phyloP scores from a whole-genome alignment of 2,797 vertebrate genomes.

The Tauraco hartlaubi region DNA sequence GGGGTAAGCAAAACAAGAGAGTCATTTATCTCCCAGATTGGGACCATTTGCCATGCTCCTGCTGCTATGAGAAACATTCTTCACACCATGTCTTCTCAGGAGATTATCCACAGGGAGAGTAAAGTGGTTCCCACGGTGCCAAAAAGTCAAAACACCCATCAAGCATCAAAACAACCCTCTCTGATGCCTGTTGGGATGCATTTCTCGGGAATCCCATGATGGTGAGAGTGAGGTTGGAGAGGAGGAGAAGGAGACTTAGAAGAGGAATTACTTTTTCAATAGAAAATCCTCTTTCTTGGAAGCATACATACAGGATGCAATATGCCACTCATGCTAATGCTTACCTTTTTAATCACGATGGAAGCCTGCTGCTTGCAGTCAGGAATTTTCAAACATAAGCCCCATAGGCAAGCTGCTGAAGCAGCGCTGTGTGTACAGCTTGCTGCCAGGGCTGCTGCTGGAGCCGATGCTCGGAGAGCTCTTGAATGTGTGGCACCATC shows the following conservation, averaged over 20 bases:
- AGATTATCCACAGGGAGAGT: conserved; percentile 41
- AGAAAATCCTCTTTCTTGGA: not conserved
- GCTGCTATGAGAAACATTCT: conserved; percentile 18
- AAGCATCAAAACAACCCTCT: not conserved
- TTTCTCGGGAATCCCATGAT: not conserved
- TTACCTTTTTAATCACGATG: not conserved
- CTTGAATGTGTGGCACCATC: not conserved
- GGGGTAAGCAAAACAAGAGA: conserved; percentile 43
- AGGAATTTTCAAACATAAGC: not conserved
- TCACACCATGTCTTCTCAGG: conserved; percentile 36
- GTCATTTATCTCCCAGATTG: conserved; percentile 13
- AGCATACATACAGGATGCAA: not conserved
- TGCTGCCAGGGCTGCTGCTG: not conserved
- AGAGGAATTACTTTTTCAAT: not conserved
- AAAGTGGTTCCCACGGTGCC: not conserved
- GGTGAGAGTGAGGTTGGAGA: not conserved
- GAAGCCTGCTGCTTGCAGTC: not conserved
- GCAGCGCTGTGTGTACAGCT: not conserved
- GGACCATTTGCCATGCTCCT: conserved; percentile 25
- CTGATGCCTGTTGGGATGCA: not conserved
- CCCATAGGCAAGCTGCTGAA: not conserved
- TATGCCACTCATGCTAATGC: not conserved
- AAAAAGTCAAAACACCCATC: conserved; percentile 16
- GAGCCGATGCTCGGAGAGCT: not conserved
- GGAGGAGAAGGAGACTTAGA: not conserved